These are phyloP conservation scores for Zoanthus gigantus DNA, from an alignment of 92 coral and sea anemone species.

Conservation along the genomic window DNA sequence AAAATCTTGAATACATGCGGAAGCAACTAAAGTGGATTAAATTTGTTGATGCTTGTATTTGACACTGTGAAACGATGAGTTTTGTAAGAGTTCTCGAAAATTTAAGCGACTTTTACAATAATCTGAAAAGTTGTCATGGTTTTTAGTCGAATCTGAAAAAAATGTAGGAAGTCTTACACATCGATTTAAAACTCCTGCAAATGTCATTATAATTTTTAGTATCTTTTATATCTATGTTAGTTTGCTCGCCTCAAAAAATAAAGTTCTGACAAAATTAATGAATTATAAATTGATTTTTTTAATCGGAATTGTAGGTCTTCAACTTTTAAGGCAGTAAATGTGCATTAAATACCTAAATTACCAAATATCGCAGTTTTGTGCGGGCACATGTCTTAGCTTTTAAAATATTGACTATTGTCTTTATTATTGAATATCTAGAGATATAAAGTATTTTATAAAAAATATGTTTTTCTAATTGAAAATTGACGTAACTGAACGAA, in stretches of 20 bases:
- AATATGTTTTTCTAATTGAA: background rate
- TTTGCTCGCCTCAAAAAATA: background rate
- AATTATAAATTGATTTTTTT: background rate
- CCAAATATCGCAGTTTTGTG: background rate
- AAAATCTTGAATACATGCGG: background rate
- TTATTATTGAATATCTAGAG: background rate
- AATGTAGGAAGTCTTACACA: background rate
- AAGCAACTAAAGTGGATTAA: background rate
- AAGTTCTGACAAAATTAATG: background rate
- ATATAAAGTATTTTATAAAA: background rate
- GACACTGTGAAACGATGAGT: background rate
- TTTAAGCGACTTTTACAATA: conserved; percentile 15
- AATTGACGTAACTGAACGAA: background rate
- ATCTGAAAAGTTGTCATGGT: conserved; percentile 29
- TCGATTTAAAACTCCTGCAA: background rate
- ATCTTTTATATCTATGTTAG: background rate
- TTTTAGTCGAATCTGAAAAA: background rate
- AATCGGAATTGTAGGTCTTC: background rate
- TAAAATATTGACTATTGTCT: background rate
- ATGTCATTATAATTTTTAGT: background rate
- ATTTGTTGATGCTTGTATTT: background rate
- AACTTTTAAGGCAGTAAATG: background rate
- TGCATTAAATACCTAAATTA: background rate
- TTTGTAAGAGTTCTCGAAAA: background rate
- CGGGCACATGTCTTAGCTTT: background rate